Conservation (phyloP, 2,113 vertebrate species). For the Siphamia tubifer region DNA sequence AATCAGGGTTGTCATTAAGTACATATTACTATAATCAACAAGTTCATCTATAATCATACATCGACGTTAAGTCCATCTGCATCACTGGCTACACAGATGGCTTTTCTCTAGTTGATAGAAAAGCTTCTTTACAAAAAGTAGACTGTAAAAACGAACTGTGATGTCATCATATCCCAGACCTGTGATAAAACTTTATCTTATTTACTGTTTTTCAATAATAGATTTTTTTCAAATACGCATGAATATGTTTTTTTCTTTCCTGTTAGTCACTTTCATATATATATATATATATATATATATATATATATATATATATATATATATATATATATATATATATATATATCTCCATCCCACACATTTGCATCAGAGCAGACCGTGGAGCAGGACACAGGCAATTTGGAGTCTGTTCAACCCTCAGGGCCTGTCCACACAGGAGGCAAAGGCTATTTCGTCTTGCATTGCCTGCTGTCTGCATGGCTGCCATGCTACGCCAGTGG, state of each 20-base stretch:
- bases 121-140: neutral
- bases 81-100: too few species aligned
- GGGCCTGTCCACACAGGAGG: slow-evolving; percentile 38
- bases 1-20: too few species aligned
- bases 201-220: too few species aligned
- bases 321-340: too few species aligned
- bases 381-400: slow-evolving; percentile 59
- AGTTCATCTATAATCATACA: too few species aligned
- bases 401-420: slow-evolving; percentile 60
- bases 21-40: too few species aligned
- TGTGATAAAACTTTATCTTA: neutral
- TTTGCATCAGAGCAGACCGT: slow-evolving; percentile 43
- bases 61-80: too few species aligned
- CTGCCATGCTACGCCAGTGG: slow-evolving; percentile 20
- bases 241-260: neutral
- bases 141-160: neutral
- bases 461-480: slow-evolving; percentile 40
- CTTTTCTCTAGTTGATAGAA: too few species aligned
- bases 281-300: too few species aligned
- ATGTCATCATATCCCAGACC: neutral
- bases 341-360: neutral
- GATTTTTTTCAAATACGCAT: too few species aligned
- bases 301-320: too few species aligned
- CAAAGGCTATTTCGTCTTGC: slow-evolving; percentile 35
- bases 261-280: neutral